Evolutionary conservation across 2,797 vertebrate species (phyloP), one percentile per base, ranked within the genome.

Genomic region (Ptychadena robeensis): DNA sequence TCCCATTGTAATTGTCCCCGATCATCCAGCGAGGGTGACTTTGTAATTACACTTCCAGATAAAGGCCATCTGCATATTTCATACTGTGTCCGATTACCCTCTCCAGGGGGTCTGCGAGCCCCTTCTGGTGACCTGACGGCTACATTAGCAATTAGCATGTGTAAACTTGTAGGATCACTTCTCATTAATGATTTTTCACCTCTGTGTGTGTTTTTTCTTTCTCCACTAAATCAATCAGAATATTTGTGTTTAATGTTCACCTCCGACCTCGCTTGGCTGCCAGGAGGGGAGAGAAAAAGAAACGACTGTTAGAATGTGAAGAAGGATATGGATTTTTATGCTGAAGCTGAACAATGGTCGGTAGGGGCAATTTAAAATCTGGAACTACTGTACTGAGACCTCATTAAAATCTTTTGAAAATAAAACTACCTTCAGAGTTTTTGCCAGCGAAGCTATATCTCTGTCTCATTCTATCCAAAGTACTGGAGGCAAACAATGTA

Each of bases 21-120:
- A n/a, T 83, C 79, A 72, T 31, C 76, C 4, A 0, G 0, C 79
- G 61, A 73, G 57, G 37, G 84, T 85, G 82, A 82, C 76, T 73
- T 87, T 85, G 80, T 88, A 86, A 86, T 22, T 87, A 87, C 73
- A 75, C 83, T 1, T 80, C 77, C 74, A 88, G 87, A 88, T 88
- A 90, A 88, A 85, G 86, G 67, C 86, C 87, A 87, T 80, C 86
- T 87, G 88, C 87, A 87, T 84, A 15, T 85, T 86, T 88, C 89
- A 87, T 87, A 86, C 74, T 68, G 40, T 81, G 65, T 72, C 64
- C 11, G 40, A 12, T 81, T 89, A 85, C 83, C 37, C 86, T 85
- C 69, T 75, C 83, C 85, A 40, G 82, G 84, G 87, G 87, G 87
- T 86, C 78, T 81, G 81, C 83, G 87, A 86, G 85, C 85, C 88